Evolutionary conservation across 2,888 invertebrate species (phyloP), one percentile per base, ranked within the genome.

Genomic region (Smittia aterrima): DNA sequence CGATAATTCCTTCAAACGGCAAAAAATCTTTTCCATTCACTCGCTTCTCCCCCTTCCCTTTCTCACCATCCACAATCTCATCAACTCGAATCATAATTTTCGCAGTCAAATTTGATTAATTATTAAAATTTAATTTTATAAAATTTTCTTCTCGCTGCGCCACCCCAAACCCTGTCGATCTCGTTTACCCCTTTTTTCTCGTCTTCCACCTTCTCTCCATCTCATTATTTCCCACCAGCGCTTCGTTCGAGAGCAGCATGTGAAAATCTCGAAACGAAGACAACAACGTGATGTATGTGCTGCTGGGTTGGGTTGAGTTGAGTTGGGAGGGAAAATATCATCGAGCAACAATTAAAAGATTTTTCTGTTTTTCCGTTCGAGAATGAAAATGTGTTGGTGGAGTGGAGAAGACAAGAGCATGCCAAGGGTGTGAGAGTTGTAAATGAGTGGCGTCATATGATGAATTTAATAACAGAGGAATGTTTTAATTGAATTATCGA

Each of bases 71-170:
- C 62, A 72, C 72, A 62, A 54, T 54, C 66, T 66, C 66, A 66
- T 53, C 68, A 47, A 70, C 68, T 70, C 54, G 72, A 72, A 72
- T 72, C 72, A 72, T 72, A 72, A 72, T 72, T 72, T 54, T 72
- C 72, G 62, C 72, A 72, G 72, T 72, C 72, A 72, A 72, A 72
- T 72, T 72, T 72, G 72, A 72, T 72, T 72, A 72, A 72, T 72
- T 72, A 72, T 72, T 72, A 72, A 72, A 72, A 72, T 72, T 72
- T 72, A 72, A 72, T 72, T 72, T 72, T 72, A 72, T 72, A 72
- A 72, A 72, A 62, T 72, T 71, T 72, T 62, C 38, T 40, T 32
- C 40, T 67, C 54, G 54, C 18, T 71, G 13, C 13, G 41, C 40
- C 70, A 47, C 18, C 25, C 25, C 47, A 54, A 11, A 9, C 16